phyloP scores from a whole-genome alignment of 1,140 invertebrate genomes.

The Drosophila novamexicana region DNA sequence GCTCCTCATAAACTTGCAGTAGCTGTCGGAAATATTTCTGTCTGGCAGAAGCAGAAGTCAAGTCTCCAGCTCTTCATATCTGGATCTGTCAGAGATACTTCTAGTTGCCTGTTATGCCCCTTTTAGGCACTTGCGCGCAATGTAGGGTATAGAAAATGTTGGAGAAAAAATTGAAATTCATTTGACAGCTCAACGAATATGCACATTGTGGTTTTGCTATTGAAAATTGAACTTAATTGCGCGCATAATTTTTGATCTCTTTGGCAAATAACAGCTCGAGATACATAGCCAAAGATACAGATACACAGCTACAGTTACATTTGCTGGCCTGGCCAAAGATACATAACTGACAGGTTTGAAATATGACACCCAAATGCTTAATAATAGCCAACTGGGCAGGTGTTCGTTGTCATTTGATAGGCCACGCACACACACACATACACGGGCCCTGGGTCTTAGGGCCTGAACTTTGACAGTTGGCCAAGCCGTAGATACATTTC shows the following conservation, averaged over 20 bases:
- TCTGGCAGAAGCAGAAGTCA: too few species aligned
- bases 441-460: constrained; percentile 4
- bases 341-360: constrained; percentile 23
- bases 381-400: constrained; percentile 18
- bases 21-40: too few species aligned
- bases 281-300: constrained; percentile 2
- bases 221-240: constrained; percentile 51
- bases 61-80: too few species aligned
- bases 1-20: too few species aligned
- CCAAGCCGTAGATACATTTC: constrained; percentile 5
- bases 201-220: constrained; percentile 36
- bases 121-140: too few species aligned
- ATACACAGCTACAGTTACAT: constrained; percentile 21
- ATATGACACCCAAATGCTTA: constrained; percentile 35
- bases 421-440: constrained; percentile 1
- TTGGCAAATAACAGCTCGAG: constrained; percentile 7
- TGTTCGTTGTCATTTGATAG: constrained; percentile 35
- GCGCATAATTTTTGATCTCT: constrained; percentile 43
- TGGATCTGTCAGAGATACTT: too few species aligned
- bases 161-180: constrained; percentile 29
- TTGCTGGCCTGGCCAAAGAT: background rate
- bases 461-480: constrained; percentile 31
- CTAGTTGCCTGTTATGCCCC: too few species aligned
- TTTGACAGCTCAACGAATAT: constrained; percentile 53
- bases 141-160: background rate